These are phyloP conservation scores for Macrophya alboannulata DNA, from an alignment of 2,888 invertebrate genomes.

Conservation along the genomic window DNA sequence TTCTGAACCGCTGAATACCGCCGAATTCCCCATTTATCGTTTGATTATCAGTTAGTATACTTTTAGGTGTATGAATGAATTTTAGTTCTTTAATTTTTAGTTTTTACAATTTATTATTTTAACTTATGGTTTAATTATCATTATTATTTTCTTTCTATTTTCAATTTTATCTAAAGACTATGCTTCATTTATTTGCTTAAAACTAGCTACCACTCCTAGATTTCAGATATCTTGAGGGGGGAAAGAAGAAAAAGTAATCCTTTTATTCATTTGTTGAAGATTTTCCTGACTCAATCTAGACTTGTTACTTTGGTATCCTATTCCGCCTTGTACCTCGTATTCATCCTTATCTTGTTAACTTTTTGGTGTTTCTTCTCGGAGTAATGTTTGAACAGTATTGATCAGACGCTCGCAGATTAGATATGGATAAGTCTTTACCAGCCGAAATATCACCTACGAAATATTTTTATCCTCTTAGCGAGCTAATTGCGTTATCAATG, in stretches of 20 bases:
- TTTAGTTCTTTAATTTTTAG: neutral
- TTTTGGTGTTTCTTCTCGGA: conserved; percentile 4
- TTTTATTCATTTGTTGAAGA: neutral
- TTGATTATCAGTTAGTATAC: neutral
- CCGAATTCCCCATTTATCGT: conserved; percentile 34
- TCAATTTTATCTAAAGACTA: neutral
- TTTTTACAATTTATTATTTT: neutral
- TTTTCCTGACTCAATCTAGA: neutral
- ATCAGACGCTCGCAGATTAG: conserved; percentile 2
- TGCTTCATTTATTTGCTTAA: neutral
- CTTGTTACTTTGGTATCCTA: conserved; percentile 28
- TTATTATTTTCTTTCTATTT: neutral
- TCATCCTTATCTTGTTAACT: neutral
- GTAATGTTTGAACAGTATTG: neutral
- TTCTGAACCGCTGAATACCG: conserved; percentile 39
- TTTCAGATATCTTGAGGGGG: neutral
- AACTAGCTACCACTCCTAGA: neutral
- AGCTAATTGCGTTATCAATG: conserved; percentile 98
- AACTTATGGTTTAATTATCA: neutral
- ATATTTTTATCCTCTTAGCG: conserved; percentile 83
- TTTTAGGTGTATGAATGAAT: conserved; percentile 11
- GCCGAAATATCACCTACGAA: neutral
- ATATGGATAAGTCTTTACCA: neutral
- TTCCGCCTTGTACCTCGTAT: conserved; percentile 4
- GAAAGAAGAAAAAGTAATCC: neutral